Percentiles rank a stretch among this genome's conserved stretches.
These are phyloP conservation scores for Dryadula phaetusa DNA, from an alignment of 2,888 invertebrate species.

Conservation along the genomic window DNA sequence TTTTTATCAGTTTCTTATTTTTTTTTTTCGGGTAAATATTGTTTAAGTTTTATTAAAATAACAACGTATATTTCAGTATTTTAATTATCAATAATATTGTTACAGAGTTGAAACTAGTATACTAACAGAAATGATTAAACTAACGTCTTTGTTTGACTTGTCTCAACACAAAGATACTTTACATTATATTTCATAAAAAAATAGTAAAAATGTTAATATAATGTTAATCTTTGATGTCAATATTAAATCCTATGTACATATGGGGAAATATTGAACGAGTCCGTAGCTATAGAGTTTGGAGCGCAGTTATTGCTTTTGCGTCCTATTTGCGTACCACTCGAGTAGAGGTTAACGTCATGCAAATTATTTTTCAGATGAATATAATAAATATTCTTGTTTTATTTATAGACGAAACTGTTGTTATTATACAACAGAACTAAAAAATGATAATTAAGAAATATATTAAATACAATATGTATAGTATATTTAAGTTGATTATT, in stretches of 20 bases:
- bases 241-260: neutral
- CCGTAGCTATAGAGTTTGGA: constrained; percentile 47
- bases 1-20: neutral
- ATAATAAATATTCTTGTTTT: neutral
- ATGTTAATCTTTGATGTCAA: neutral
- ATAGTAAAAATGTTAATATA: neutral
- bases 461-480: too few species aligned
- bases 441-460: too few species aligned
- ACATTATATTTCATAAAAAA: too few species aligned
- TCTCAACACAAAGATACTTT: too few species aligned
- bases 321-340: constrained; percentile 33
- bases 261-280: constrained; percentile 54
- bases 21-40: neutral
- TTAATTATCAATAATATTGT: too few species aligned
- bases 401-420: neutral
- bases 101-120: too few species aligned
- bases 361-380: neutral
- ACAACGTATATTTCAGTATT: neutral
- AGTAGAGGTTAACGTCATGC: neutral
- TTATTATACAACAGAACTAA: too few species aligned
- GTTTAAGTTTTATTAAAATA: neutral
- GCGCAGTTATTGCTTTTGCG: constrained; percentile 43
- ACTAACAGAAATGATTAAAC: too few species aligned
- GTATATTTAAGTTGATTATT: too few species aligned
- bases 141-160: too few species aligned